phyloP scores from a whole-genome alignment of 2,888 invertebrate species.

The Notodonta dromedarius region DNA sequence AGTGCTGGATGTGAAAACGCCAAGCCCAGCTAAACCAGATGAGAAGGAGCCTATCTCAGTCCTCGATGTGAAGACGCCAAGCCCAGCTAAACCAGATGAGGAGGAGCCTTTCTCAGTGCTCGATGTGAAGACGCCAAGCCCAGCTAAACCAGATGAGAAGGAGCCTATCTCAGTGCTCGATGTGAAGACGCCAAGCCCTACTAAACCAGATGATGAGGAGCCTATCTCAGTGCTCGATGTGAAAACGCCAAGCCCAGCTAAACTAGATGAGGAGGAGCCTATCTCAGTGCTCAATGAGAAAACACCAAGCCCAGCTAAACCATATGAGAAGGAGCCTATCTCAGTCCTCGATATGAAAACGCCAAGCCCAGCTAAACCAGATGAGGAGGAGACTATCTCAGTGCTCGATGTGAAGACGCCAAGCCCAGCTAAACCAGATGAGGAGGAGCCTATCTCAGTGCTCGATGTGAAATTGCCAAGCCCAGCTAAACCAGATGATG shows the following conservation, averaged over 20 bases:
- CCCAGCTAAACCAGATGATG: constrained; percentile 14
- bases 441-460: constrained; percentile 10
- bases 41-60: no score
- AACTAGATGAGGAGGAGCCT: constrained; percentile 2
- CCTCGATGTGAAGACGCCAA: no score
- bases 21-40: constrained; percentile 12
- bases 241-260: constrained; percentile 18
- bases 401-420: constrained; percentile 14
- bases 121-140: constrained; percentile 11
- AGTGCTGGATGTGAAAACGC: constrained; percentile 6
- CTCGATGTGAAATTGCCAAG: constrained; percentile 12
- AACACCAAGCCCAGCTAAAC: constrained; percentile 13
- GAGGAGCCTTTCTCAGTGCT: constrained; percentile 7
- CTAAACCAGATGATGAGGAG: constrained; percentile 12
- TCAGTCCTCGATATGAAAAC: constrained; percentile 7
- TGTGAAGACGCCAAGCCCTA: constrained; percentile 8
- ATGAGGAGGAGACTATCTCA: constrained; percentile 16
- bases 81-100: constrained; percentile 1
- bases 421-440: constrained; percentile 17
- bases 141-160: constrained; percentile 5
- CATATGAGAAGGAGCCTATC: constrained; percentile 16
- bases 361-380: constrained; percentile 15
- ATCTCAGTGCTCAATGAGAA: constrained; percentile 9
- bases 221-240: no score
- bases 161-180: constrained; percentile 9